Evolutionary conservation across 2,888 invertebrate species (phyloP).

Genomic region (Sminthurinus aureus): DNA sequence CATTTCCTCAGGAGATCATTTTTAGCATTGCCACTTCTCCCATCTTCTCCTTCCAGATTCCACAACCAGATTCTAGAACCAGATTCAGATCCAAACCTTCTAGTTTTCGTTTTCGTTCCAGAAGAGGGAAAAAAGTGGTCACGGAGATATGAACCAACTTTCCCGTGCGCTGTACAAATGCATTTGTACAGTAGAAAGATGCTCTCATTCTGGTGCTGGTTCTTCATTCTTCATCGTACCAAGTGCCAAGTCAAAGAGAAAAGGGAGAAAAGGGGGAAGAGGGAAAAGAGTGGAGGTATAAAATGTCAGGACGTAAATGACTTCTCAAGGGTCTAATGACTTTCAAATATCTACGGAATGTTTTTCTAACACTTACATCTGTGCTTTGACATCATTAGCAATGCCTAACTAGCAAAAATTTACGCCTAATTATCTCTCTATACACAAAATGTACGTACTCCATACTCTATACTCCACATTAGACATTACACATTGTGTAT

Average conservation of each 20-base stretch:
- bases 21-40: constrained; percentile 37
- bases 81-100: too few relatives aligned
- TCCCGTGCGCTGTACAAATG: too few relatives aligned
- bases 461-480: background rate
- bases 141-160: too few relatives aligned
- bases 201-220: too few relatives aligned
- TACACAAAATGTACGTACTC: constrained; percentile 19
- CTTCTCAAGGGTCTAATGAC: constrained; percentile 58
- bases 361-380: constrained; percentile 57
- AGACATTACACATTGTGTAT: background rate
- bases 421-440: constrained; percentile 58
- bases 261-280: too few relatives aligned
- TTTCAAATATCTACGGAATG: constrained; percentile 56
- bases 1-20: constrained; percentile 60
- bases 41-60: background rate
- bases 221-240: too few relatives aligned
- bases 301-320: constrained; percentile 58
- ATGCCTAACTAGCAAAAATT: constrained; percentile 58
- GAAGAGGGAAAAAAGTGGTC: too few relatives aligned
- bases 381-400: constrained; percentile 59
- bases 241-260: too few relatives aligned
- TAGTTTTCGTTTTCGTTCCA: too few relatives aligned
- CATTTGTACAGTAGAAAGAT: too few relatives aligned
- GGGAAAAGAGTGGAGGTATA: constrained; percentile 43
- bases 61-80: too few relatives aligned